Conservation (phyloP, 2,797 vertebrate species). For the Poecilia picta region DNA sequence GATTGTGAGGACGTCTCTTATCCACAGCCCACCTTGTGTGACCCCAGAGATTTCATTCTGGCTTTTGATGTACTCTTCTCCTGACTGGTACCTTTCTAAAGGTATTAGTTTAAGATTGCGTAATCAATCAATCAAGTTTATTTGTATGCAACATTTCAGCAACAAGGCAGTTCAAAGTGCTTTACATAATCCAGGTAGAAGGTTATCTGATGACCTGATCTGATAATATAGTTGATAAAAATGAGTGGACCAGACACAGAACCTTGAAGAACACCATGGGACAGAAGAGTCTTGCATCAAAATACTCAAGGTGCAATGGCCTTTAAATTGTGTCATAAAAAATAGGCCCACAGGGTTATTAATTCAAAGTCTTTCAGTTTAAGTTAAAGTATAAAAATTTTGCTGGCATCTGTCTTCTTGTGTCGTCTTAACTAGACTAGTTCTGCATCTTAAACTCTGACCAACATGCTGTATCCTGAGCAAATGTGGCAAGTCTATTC, state of each 20-base stretch:
- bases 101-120: not conserved
- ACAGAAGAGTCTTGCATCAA: not conserved
- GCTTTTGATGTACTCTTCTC: not conserved
- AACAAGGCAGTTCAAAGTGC: no score
- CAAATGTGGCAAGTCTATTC: not conserved
- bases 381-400: not conserved
- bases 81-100: not conserved
- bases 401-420: not conserved
- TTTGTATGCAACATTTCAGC: no score
- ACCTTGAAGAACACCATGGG: not conserved
- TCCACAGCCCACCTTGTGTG: not conserved
- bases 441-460: not conserved
- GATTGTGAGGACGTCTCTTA: not conserved
- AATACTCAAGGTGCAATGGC: not conserved
- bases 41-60: not conserved
- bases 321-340: not conserved
- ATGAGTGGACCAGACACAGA: not conserved
- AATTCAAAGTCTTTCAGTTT: no score
- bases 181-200: no score
- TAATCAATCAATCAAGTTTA: no score
- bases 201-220: not conserved
- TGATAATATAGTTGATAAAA: not conserved
- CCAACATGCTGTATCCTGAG: no score
- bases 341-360: not conserved
- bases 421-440: not conserved